Percentiles rank a stretch among this genome's conserved stretches.
Evolutionary conservation across 2,888 invertebrate genomes (phyloP).

Genomic region (Xylocampa areola): DNA sequence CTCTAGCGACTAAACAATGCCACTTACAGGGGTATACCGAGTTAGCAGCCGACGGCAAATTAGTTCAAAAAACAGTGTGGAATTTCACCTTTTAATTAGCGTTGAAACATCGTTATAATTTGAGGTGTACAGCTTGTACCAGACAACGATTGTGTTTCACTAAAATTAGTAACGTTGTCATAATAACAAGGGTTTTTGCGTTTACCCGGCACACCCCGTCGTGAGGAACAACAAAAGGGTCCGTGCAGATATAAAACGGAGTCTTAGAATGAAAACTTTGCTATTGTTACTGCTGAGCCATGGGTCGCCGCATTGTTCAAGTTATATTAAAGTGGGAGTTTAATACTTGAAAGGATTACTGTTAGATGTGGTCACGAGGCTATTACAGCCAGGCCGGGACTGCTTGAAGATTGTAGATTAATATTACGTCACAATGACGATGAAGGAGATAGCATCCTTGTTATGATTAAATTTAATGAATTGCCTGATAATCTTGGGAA

Average conservation of each 20-base stretch:
- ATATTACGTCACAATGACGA: conserved; percentile 67
- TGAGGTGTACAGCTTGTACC: conserved; percentile 40
- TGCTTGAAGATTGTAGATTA: conserved; percentile 69
- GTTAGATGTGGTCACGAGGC: conserved; percentile 77
- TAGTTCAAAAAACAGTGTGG: conserved; percentile 22
- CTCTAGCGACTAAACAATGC: conserved; percentile 10
- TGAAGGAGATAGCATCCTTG: conserved; percentile 46
- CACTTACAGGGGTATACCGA: conserved; percentile 8
- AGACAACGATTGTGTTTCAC: conserved; percentile 59
- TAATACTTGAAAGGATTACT: conserved; percentile 86
- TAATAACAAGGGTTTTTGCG: conserved; percentile 70
- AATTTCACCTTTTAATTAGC: conserved; percentile 47
- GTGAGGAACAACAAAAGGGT: conserved; percentile 75
- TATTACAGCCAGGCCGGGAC: conserved; percentile 66
- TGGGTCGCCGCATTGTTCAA: conserved; percentile 84
- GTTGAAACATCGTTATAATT: conserved; percentile 35
- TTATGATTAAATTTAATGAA: conserved; percentile 62
- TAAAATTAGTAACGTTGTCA: conserved; percentile 75
- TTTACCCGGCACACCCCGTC: conserved; percentile 66
- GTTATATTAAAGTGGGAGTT: conserved; percentile 85
- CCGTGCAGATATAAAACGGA: conserved; percentile 79
- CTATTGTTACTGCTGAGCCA: conserved; percentile 82
- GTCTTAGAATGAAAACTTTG: conserved; percentile 85
- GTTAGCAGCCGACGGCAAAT: conserved; percentile 22
- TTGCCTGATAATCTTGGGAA: conserved; percentile 51